Evolutionary conservation across 2,797 vertebrate genomes (phyloP).

Genomic region (Prunella strophiata): DNA sequence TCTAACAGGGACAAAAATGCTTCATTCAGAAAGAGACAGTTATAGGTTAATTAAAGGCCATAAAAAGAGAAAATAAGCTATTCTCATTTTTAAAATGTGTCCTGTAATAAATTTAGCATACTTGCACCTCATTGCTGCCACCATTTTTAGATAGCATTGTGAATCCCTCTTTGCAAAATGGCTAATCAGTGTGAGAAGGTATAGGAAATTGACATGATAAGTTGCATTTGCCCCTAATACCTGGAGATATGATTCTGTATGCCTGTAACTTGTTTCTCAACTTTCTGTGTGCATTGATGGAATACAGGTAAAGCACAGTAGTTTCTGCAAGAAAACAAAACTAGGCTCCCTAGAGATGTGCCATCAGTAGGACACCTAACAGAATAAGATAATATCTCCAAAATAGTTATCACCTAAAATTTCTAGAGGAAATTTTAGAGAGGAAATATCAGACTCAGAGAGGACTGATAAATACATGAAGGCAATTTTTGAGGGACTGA

Average conservation of each 20-base stretch:
- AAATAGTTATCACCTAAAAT: background rate
- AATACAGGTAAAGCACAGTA: background rate
- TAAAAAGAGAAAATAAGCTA: background rate
- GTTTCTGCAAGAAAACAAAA: background rate
- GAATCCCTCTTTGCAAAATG: background rate
- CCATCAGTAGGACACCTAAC: background rate
- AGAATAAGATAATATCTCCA: background rate
- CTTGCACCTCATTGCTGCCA: background rate
- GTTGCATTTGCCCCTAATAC: background rate
- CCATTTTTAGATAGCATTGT: background rate
- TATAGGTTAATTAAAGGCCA: background rate
- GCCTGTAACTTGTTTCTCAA: background rate
- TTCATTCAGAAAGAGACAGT: background rate
- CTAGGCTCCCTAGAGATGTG: background rate
- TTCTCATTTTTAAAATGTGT: background rate
- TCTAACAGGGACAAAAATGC: background rate
- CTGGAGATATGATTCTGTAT: background rate
- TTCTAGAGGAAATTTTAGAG: background rate
- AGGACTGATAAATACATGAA: background rate
- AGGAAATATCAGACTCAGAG: too few species aligned
- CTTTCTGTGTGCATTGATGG: background rate
- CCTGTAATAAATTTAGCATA: background rate
- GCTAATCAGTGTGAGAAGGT: background rate
- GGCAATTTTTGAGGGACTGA: background rate
- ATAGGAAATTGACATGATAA: background rate